These are phyloP conservation scores for Solenodon paradoxus DNA, from an alignment of 2,113 vertebrate species.

Conservation along the genomic window DNA sequence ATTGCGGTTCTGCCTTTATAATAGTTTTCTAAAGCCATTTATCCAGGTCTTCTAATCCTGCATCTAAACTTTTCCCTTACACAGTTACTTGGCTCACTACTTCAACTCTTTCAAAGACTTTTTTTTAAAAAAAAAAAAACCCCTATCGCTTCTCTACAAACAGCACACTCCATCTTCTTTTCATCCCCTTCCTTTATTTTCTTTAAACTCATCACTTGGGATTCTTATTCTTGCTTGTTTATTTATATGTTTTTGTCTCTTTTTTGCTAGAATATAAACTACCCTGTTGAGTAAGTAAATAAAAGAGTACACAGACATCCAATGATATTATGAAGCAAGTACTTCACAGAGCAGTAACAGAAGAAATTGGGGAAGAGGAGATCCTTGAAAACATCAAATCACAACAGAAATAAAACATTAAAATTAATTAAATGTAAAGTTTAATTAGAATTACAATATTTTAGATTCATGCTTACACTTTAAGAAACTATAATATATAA, in stretches of 20 bases:
- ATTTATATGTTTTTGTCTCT: not conserved
- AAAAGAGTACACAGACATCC: not conserved
- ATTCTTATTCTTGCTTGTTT: not conserved
- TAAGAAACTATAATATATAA: not conserved
- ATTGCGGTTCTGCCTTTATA: not conserved
- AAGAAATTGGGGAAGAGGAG: not conserved
- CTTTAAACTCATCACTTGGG: not conserved
- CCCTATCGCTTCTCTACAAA: too few relatives aligned
- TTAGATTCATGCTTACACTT: not conserved
- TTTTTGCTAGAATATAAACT: not conserved
- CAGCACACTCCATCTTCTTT: not conserved
- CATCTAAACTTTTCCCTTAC: not conserved
- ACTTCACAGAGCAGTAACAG: not conserved
- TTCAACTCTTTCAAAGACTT: not conserved
- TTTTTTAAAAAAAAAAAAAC: too few relatives aligned
- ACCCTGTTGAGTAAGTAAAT: not conserved
- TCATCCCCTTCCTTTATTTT: not conserved
- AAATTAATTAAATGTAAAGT: conserved; percentile 6
- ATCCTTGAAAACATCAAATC: not conserved
- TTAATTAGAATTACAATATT: not conserved
- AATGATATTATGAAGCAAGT: not conserved
- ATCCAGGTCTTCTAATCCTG: not conserved
- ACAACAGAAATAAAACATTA: not conserved
- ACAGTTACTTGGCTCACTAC: not conserved
- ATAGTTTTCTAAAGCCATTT: not conserved